Base-by-base conservation (phyloP, 2,888 invertebrate genomes). In the Drosophila histrio region DNA sequence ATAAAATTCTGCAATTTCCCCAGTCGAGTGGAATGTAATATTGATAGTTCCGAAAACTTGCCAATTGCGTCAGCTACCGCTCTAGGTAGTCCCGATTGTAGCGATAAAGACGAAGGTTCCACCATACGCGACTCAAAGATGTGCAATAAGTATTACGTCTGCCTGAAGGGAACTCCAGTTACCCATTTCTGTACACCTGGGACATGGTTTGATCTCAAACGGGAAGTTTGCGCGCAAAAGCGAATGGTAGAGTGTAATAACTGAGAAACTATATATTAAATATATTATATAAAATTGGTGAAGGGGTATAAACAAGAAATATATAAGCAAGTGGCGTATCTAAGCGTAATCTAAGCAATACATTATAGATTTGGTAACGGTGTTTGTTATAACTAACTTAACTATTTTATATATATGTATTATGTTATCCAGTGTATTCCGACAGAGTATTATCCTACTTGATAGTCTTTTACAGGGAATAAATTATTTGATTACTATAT, bases 111-210 rank as follows among this genome's bases (percentile, higher is more conserved):
- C 1, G 59, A 80, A 19, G 76, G 70, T 4, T 21, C 17, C 3
- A 46, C n/a, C 11, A 58, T 76, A 2, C 59, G 68, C 5, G 80
- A 79, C 36, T 34, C 47, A 8, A 70, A 50, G 8, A 28, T 47
- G 15, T 71, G 60, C 26, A 86, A 86, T 24, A 81, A 79, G 59
- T 86, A 66, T 30, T 86, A 68, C 24, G 50, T 73, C 5, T 86
- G 84, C 15, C 21, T 15, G 0, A 59, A 65, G 1, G 81, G 68
- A 30, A 44, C 13, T 8, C 49, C 84, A 8, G 28, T 34, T 4
- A 30, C 56, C n/a, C 66, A 71, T 34, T 81, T 71, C 43, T 81
- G 87, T 58, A 53, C 21, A 6, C 66, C 77, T 5, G 84, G 84
- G 5, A 32, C 66, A 15, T 67, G 86, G 79, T 82, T 82, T 60